These are phyloP conservation scores for Formicarius rufipectus DNA, from an alignment of 2,113 vertebrate genomes.

Conservation along the genomic window DNA sequence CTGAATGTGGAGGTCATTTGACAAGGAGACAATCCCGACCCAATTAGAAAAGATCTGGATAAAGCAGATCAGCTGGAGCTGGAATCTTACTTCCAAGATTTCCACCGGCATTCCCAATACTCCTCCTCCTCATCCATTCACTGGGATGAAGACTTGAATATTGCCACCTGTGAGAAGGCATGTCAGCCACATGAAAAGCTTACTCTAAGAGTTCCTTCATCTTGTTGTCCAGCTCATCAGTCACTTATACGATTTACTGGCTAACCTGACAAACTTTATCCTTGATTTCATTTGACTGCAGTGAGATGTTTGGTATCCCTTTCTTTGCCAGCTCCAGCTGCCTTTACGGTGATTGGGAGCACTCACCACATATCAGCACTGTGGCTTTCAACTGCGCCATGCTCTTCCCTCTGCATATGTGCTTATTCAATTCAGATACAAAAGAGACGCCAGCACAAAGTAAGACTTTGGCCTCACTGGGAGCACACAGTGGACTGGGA, in stretches of 20 bases:
- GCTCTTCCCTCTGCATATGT: neutral
- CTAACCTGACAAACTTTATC: neutral
- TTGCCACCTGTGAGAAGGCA: neutral
- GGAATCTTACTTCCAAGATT: neutral
- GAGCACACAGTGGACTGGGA: neutral
- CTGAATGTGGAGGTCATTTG: neutral
- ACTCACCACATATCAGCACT: neutral
- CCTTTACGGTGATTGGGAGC: neutral
- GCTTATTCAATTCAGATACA: neutral
- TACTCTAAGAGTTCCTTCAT: neutral
- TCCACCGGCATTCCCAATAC: neutral
- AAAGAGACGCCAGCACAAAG: neutral
- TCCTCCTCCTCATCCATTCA: neutral
- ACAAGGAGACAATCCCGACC: neutral
- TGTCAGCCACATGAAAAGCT: rapidly evolving
- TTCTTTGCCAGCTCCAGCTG: rapidly evolving
- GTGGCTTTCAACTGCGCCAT: neutral
- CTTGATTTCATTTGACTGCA: rapidly evolving
- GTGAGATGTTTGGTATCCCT: neutral
- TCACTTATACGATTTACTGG: neutral
- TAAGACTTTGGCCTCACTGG: rapidly evolving
- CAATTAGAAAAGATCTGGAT: neutral
- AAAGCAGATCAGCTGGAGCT: neutral
- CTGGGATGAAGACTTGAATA: neutral
- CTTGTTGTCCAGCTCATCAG: neutral